Evolutionary conservation across 2,113 vertebrate genomes (phyloP), one percentile per base, ranked within the genome.

Genomic region (Pycnonotus jocosus): DNA sequence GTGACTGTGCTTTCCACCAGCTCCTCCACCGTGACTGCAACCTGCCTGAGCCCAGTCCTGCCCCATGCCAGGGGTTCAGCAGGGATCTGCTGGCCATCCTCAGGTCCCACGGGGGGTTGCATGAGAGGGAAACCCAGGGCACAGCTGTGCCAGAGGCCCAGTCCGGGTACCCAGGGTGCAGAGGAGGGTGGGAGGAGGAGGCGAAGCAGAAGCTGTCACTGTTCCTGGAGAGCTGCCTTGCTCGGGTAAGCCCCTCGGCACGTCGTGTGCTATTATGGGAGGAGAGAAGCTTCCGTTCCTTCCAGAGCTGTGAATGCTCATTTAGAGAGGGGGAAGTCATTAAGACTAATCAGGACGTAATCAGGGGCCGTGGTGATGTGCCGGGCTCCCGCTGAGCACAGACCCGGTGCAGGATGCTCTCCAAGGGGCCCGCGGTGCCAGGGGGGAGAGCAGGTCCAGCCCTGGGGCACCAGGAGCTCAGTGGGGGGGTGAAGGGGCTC

Each of bases 261-360:
- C 4, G 2, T 90, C 7, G 2, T 65, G 27, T 68, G 90, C 66
- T 8, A 2, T 71, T 53, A 87, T 53, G 70, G 22, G 57, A 91
- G 72, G 42, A 96, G 81, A 82, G 93, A 57, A 87, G 70, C 96
- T 96, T 87, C 88, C 14, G 28, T 61, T 94, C 57, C 87, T 90
- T 91, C 65, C 79, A 65, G 80, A 74, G 57, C 92, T 90, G 44
- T 54, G 16, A 86, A 80, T 90, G 93, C 62, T 96, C 79, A 50
- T 92, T 95, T 88, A 82, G 66, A 85, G 73, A 65, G 84, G 83
- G 83, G 92, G 96, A 96, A 96, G 81, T 95, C 79, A 90, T 96
- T 96, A 96, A 92, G 92, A 82, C 88, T 94, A 94, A 96, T 94
- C 81, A 85, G 85, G 90, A 73, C 20, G 14, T 72, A 88, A 96